Evolutionary conservation across 2,888 invertebrate species (phyloP), one percentile per base, ranked within the genome.

Genomic region (Sesia apiformis): DNA sequence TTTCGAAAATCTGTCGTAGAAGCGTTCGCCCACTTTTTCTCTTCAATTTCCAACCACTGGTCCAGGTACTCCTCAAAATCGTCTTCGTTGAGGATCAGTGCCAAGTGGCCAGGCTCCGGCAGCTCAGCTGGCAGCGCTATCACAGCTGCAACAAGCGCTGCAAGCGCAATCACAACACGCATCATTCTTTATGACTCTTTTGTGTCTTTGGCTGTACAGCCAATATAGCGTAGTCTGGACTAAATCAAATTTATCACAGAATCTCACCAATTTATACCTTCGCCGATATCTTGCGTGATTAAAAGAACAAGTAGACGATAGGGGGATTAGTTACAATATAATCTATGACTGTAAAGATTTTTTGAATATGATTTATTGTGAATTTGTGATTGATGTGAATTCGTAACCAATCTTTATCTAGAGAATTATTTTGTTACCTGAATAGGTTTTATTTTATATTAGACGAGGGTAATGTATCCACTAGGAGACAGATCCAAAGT

Each of bases 11-110:
- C 56, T n/a, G 60, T 55, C 53, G 58, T 56, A 49, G 76, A 66
- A 0, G 58, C 58, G 58, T 80, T 84, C 8, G 56, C 63, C 63
- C 63, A 68, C 55, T 71, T 78, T 3, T 58, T 56, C 58, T 84
- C 67, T 63, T 86, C 79, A 8, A 65, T 57, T 50, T 65, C 79
- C 5, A 90, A 72, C 85, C 85, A 90, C 4, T 63, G 60, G 52
- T 89, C 89, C 4, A 88, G 72, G 55, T 89, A 88, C 56, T 88
- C 87, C 60, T 90, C 89, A 56, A 87, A 90, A 5, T 84, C 82
- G 3, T 90, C 86, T 69, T 90, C 90, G 53, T 70, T 73, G 40
- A 88, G 73, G 42, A 79, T 59, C 52, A 80, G 63, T 3, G 82
- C 84, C 38, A 89, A 62, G 5, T 84, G 67, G 3, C 77, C 74